Evolutionary conservation across 1,140 invertebrate genomes (phyloP).

Genomic region (Idris sp.): DNA sequence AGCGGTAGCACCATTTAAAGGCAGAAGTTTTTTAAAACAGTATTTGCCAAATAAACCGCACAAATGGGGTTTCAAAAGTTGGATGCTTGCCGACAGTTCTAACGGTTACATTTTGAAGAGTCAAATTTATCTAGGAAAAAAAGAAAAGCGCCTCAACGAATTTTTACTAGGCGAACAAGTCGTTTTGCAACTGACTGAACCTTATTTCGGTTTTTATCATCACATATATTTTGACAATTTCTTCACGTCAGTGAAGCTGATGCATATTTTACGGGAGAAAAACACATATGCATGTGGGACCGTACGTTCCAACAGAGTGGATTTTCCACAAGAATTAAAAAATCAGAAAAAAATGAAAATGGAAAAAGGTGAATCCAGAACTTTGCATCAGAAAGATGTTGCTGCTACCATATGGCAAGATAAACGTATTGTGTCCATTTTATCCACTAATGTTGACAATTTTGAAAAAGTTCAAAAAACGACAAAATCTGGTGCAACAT

Average conservation of each 20-base stretch:
- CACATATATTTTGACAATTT: slow-evolving; percentile 5
- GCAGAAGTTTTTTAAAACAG: neutral
- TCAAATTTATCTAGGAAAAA: slow-evolving; percentile 2
- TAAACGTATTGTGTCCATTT: slow-evolving; percentile 1
- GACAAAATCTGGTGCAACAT: neutral
- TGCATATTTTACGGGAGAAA: neutral
- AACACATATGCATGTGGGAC: slow-evolving; percentile 1
- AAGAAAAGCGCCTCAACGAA: neutral
- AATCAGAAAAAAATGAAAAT: neutral
- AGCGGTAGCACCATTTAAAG: neutral
- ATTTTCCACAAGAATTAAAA: neutral
- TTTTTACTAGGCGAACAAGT: slow-evolving; percentile 3
- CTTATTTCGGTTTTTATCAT: neutral
- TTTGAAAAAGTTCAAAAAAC: neutral
- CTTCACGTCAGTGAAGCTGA: slow-evolving; percentile 1
- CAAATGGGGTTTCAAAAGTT: neutral
- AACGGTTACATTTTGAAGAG: neutral
- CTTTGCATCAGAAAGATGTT: neutral
- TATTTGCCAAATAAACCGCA: neutral
- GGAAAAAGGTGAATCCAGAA: neutral
- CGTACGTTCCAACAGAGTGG: neutral
- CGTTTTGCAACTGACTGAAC: neutral
- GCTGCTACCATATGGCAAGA: slow-evolving; percentile 1
- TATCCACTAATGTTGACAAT: neutral
- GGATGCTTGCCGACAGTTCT: neutral